phyloP scores from a whole-genome alignment of 2,888 invertebrate species.

The Ophioninae sp. region DNA sequence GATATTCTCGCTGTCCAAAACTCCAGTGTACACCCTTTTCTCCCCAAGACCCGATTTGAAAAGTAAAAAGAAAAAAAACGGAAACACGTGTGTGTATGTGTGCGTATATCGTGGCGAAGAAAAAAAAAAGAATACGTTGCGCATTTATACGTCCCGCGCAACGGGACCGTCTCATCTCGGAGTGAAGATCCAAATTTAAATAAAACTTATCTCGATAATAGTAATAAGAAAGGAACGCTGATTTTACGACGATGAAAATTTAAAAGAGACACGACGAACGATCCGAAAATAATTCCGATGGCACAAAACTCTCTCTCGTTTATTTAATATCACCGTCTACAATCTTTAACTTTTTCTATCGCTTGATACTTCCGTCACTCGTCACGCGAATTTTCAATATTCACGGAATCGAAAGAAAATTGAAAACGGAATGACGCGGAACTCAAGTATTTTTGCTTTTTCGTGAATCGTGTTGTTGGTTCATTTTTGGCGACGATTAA shows the following conservation, averaged over 20 bases:
- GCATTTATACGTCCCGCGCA: conserved; percentile 50
- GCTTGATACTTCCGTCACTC: conserved; percentile 1
- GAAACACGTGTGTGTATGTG: neutral
- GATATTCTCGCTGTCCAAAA: neutral
- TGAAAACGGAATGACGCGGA: neutral
- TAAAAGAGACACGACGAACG: conserved; percentile 63
- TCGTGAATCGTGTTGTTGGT: neutral
- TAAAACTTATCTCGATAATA: conserved; percentile 58
- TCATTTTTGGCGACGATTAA: neutral
- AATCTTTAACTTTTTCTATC: conserved; percentile 51
- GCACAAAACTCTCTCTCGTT: conserved; percentile 68
- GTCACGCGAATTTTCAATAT: neutral
- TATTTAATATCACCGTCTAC: neutral
- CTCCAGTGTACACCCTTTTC: neutral
- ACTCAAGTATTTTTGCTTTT: neutral
- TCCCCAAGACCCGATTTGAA: neutral
- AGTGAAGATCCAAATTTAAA: conserved; percentile 49
- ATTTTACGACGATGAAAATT: conserved; percentile 53
- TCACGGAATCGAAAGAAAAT: neutral
- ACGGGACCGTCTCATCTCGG: conserved; percentile 27
- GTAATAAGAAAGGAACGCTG: conserved; percentile 63
- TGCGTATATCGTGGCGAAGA: conserved; percentile 36
- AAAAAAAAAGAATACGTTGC: conserved; percentile 8
- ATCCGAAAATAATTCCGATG: conserved; percentile 60
- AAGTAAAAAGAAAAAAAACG: neutral